A percentile compares a stretch with the other conserved stretches of the same genome.
Conservation (phyloP, 2,888 invertebrate genomes). For the Xanthorhoe designata region DNA sequence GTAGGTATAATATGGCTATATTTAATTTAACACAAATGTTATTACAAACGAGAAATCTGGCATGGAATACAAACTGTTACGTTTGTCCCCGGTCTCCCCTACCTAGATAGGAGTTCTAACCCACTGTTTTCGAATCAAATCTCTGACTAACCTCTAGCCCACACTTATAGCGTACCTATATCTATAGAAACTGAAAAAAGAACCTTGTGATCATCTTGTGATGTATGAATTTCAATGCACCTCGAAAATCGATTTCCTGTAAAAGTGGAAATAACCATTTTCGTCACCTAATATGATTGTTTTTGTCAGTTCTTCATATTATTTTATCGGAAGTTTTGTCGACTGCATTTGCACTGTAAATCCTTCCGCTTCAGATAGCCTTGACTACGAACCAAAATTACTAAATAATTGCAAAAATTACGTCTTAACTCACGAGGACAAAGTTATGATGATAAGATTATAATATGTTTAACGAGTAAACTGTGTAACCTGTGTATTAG, state of each 20-base stretch:
- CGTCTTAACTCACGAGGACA: neutral
- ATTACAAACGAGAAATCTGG: too few species aligned
- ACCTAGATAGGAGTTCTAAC: too few species aligned
- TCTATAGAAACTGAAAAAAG: neutral
- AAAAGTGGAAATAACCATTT: slow-evolving; percentile 6
- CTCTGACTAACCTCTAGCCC: neutral
- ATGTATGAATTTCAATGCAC: neutral
- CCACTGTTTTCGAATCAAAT: too few species aligned
- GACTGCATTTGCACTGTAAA: slow-evolving; percentile 36
- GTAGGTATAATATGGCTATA: too few species aligned
- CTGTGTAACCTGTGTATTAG: too few species aligned
- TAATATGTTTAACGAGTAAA: too few species aligned
- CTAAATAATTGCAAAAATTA: neutral
- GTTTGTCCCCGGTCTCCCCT: too few species aligned
- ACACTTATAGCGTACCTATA: too few species aligned
- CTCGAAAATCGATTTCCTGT: slow-evolving; percentile 14
- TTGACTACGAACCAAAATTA: slow-evolving; percentile 34
- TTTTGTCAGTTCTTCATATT: slow-evolving; percentile 38
- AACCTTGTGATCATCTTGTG: neutral
- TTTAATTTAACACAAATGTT: too few species aligned
- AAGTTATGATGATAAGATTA: neutral
- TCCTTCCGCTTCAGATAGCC: slow-evolving; percentile 38
- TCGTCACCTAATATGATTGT: slow-evolving; percentile 24
- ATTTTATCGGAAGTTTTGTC: slow-evolving; percentile 31
- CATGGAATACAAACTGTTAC: too few species aligned